These are phyloP conservation scores for Rhopalosiphum nymphaeae DNA, from an alignment of 2,888 invertebrate species.

Conservation along the genomic window DNA sequence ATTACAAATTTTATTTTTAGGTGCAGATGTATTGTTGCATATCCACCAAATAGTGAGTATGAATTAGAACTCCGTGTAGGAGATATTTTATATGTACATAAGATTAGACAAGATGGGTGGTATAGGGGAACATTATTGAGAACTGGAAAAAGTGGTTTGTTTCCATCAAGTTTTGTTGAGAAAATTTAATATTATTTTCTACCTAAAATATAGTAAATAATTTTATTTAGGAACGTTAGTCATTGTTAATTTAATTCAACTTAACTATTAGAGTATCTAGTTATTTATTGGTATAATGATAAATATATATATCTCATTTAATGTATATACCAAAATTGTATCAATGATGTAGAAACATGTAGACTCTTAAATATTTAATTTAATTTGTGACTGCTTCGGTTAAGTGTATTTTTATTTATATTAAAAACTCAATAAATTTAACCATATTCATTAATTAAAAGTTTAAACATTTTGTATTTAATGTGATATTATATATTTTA, in stretches of 20 bases:
- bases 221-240: slow-evolving; percentile 5
- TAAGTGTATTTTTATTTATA: slow-evolving; percentile 29
- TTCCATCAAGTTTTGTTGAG: slow-evolving; percentile 94
- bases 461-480: slow-evolving; percentile 13
- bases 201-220: background rate
- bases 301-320: slow-evolving; percentile 4
- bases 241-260: slow-evolving; percentile 27
- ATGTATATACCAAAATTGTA: slow-evolving; percentile 25
- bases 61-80: slow-evolving; percentile 91
- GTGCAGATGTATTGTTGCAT: slow-evolving; percentile 92
- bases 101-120: slow-evolving; percentile 95
- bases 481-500: slow-evolving; percentile 42
- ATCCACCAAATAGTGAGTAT: slow-evolving; percentile 94
- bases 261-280: slow-evolving; percentile 20
- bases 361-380: slow-evolving; percentile 27
- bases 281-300: slow-evolving; percentile 30
- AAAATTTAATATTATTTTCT: slow-evolving; percentile 69
- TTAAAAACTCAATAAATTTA: slow-evolving; percentile 20
- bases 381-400: slow-evolving; percentile 41
- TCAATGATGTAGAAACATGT: slow-evolving; percentile 21
- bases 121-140: slow-evolving; percentile 92
- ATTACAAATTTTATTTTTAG: slow-evolving; percentile 71
- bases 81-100: slow-evolving; percentile 91
- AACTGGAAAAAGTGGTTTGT: slow-evolving; percentile 92
- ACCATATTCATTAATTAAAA: background rate